Percentiles rank a stretch among this genome's conserved stretches.
These are phyloP conservation scores for Hoplodrina blanda DNA, from an alignment of 2,888 invertebrate species.

Conservation along the genomic window DNA sequence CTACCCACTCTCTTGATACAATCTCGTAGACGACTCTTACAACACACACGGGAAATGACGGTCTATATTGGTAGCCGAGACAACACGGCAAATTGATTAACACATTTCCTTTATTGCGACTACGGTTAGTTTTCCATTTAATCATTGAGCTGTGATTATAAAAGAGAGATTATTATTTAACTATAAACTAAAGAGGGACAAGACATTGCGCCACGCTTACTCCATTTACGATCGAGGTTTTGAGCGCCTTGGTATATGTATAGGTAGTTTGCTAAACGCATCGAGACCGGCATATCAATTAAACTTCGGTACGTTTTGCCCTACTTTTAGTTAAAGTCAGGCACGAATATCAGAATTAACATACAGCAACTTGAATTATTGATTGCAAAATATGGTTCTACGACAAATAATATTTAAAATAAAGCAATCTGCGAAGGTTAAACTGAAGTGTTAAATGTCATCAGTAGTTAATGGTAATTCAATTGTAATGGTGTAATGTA, in stretches of 20 bases:
- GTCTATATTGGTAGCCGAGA: slow-evolving; percentile 30
- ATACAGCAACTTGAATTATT: slow-evolving; percentile 42
- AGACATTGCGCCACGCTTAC: slow-evolving; percentile 68
- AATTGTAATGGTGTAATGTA: background rate
- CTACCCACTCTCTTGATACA: slow-evolving; percentile 42
- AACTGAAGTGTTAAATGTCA: slow-evolving; percentile 31
- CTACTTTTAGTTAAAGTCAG: slow-evolving; percentile 76
- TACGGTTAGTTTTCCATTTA: slow-evolving; percentile 24
- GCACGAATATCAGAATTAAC: slow-evolving; percentile 67
- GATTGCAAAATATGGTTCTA: slow-evolving; percentile 26
- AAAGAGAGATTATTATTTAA: slow-evolving; percentile 1
- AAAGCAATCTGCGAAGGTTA: background rate
- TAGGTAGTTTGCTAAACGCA: slow-evolving; percentile 76
- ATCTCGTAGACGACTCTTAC: slow-evolving; percentile 45
- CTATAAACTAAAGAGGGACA: slow-evolving; percentile 52
- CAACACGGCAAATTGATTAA: slow-evolving; percentile 44
- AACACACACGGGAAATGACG: slow-evolving; percentile 51
- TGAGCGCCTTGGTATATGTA: slow-evolving; percentile 68
- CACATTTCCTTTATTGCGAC: slow-evolving; percentile 37
- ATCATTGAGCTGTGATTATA: slow-evolving; percentile 15
- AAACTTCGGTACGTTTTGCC: slow-evolving; percentile 74
- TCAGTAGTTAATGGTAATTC: slow-evolving; percentile 16
- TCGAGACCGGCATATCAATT: slow-evolving; percentile 82
- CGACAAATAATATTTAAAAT: slow-evolving; percentile 3
- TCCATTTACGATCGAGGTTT: slow-evolving; percentile 69